Conservation (phyloP, 2,888 invertebrate genomes). For the Magallana nippona region DNA sequence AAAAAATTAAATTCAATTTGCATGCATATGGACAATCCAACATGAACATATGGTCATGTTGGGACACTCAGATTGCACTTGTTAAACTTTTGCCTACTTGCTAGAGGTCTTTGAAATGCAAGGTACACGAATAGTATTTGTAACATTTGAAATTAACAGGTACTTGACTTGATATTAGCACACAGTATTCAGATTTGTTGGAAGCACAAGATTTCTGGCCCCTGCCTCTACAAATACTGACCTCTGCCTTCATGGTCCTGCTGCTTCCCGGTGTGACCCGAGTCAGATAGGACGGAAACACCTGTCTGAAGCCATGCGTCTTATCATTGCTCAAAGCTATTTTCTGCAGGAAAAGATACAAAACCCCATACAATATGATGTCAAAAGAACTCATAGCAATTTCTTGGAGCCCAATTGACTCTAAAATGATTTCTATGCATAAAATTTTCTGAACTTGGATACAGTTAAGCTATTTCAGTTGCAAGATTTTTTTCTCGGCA, state of each 20-base stretch:
- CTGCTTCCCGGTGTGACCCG: slow-evolving; percentile 83
- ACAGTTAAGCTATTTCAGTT: too few species aligned
- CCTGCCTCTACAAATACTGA: slow-evolving; percentile 69
- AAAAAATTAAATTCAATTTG: neutral
- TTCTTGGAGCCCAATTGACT: too few species aligned
- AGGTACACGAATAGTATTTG: too few species aligned
- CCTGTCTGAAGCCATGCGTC: slow-evolving; percentile 77
- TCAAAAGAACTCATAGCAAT: too few species aligned
- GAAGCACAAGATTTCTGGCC: neutral
- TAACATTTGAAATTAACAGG: too few species aligned
- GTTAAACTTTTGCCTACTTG: too few species aligned
- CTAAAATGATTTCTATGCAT: too few species aligned
- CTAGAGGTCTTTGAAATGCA: too few species aligned
- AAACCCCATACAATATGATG: neutral
- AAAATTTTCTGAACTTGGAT: too few species aligned
- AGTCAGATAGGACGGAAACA: slow-evolving; percentile 85
- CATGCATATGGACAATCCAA: neutral
- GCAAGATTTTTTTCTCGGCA: too few species aligned
- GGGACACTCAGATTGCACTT: too few species aligned
- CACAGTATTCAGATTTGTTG: neutral
- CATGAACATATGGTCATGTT: neutral
- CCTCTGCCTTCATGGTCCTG: slow-evolving; percentile 82
- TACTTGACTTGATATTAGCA: neutral
- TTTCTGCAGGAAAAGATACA: slow-evolving; percentile 62
- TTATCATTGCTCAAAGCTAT: slow-evolving; percentile 76